A percentile compares a stretch with the other conserved stretches of the same genome.
These are phyloP conservation scores for Rostratula benghalensis DNA, from an alignment of 2,113 vertebrate genomes.

Conservation along the genomic window DNA sequence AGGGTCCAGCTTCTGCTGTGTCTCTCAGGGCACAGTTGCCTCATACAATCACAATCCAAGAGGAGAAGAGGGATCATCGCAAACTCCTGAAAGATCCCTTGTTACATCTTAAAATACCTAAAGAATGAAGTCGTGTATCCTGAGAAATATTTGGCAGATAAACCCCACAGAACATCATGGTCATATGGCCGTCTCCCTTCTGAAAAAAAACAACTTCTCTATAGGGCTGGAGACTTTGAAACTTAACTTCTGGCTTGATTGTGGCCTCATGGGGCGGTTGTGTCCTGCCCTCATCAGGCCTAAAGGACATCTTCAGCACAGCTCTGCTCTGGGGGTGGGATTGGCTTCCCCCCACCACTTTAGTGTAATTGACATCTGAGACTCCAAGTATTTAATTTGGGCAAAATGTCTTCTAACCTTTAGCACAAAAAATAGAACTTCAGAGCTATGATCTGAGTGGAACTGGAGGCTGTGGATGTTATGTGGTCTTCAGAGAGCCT, in stretches of 20 bases:
- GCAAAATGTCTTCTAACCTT: not conserved
- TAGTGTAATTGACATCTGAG: not conserved
- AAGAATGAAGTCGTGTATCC: not conserved
- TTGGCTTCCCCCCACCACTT: not conserved
- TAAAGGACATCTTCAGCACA: not conserved
- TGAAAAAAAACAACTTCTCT: not conserved
- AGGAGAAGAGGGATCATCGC: not conserved
- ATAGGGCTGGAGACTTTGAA: not conserved
- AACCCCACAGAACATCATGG: not conserved
- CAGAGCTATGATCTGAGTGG: not conserved
- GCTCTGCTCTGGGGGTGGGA: not conserved
- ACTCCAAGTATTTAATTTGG: not conserved
- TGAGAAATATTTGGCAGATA: not conserved
- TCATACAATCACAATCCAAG: not conserved
- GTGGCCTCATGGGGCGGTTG: not conserved
- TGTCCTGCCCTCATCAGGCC: not conserved
- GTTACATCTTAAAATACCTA: not conserved
- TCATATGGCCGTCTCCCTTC: not conserved
- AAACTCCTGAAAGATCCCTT: not conserved
- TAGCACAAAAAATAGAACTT: not conserved
- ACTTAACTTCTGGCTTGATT: not conserved
- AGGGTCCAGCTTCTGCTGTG: not conserved
- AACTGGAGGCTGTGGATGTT: not conserved
- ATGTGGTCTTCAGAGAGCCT: not conserved
- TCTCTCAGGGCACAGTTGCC: not conserved